Base-by-base conservation (phyloP, 2,113 vertebrate species). In the Addax nasomaculatus region DNA sequence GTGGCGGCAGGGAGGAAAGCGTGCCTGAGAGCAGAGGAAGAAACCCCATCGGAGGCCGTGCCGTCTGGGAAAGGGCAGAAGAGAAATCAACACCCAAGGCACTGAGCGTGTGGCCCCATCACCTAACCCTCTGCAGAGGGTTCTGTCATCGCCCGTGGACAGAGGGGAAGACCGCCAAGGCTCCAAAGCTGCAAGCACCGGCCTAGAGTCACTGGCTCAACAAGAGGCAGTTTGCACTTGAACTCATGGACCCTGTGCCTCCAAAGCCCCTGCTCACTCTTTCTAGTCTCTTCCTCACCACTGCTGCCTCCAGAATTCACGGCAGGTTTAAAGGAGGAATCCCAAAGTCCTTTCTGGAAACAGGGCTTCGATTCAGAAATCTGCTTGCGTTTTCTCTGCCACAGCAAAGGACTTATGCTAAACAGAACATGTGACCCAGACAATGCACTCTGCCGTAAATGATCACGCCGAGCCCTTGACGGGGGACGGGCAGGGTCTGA, bases 391-490 rank as follows among this genome's bases (percentile, higher is more conserved):
- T 33, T n/a, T 39, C 85, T 85, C 76, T 89, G 64, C 43, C 47
- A 47, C 0, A 30, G 25, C 0, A 0, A 90, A 27, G 43, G 47
- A 55, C 51, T 10, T 11, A 80, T 1, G 67, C n/a, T 29, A 85
- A 81, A 76, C 4, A 17, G 47, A 89, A 81, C 53, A 16, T 0
- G 1, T 6, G 51, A 57, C 55, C 49, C 2, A 14, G 36, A 53
- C 21, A 53, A 36, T 2, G 33, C 23, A 15, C 39, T 13, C 76
- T 17, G 25, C 47, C 12, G 25, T 12, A 16, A 55, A 80, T 78
- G 30, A 25, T 36, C 57, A 21, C 0, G 0, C 3, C 4, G 6
- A 5, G 15, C 4, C 33, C 39, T 49, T 4, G 25, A n/a, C 0
- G 19, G 51, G n/a, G 76, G 30, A 29, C 1, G 3, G 36, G 17